Conservation (phyloP, 2,113 vertebrate species). For the Cololabis saira region DNA sequence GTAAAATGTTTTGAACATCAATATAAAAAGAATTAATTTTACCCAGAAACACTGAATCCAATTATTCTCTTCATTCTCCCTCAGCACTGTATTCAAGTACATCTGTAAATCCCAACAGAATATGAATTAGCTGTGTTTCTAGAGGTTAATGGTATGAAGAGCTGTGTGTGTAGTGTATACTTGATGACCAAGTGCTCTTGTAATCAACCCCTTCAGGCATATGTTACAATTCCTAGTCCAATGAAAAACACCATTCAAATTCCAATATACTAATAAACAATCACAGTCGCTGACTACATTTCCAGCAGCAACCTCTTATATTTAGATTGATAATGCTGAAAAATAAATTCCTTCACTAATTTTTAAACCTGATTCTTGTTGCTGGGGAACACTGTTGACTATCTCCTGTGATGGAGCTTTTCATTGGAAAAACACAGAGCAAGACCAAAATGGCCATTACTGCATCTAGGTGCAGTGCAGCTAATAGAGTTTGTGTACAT, state of each 20-base stretch:
- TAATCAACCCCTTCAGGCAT: conserved; percentile 61
- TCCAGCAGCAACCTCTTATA: conserved; percentile 2
- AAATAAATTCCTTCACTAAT: conserved; percentile 4
- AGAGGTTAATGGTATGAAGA: conserved; percentile 68
- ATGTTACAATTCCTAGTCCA: conserved; percentile 41
- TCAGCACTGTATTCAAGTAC: conserved; percentile 41
- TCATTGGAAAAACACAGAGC: background rate
- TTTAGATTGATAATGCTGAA: background rate
- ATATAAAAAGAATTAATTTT: conserved; percentile 53
- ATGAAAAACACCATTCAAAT: conserved; percentile 21
- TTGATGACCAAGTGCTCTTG: conserved; percentile 71
- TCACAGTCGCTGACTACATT: conserved; percentile 1
- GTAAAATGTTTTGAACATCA: conserved; percentile 46
- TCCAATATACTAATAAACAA: conserved; percentile 31
- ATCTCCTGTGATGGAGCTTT: too few species aligned
- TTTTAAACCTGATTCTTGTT: background rate
- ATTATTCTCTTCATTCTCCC: conserved; percentile 50
- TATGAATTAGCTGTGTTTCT: conserved; percentile 65
- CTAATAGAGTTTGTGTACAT: too few species aligned
- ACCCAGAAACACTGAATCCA: conserved; percentile 48
- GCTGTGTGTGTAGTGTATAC: conserved; percentile 51
- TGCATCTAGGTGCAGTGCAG: too few species aligned
- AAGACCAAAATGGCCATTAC: too few species aligned
- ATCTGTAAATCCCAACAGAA: conserved; percentile 58
- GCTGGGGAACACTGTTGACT: background rate